Evolutionary conservation across 2,113 vertebrate genomes (phyloP), one percentile per base, ranked within the genome.

Genomic region (Arothron firmamentum): DNA sequence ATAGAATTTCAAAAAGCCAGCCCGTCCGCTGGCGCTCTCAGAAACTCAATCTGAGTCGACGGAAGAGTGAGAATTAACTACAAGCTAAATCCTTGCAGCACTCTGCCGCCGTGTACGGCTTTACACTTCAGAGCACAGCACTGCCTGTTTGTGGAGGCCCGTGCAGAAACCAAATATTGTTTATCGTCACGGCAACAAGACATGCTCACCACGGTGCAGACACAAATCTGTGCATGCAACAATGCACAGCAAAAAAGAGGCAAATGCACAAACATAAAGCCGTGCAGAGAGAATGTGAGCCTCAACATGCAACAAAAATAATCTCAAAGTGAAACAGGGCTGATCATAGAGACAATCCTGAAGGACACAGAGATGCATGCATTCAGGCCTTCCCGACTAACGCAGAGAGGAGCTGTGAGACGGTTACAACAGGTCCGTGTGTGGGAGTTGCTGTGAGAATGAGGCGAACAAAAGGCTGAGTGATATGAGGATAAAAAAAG

Each of bases 41-140:
- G 70, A 67, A 31, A 38, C 9, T 38, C 34, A 12, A 38, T 38
- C 11, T 38, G 34, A 38, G 34, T 38, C 34, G 12, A 38, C 8
- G 10, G 2, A 12, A 38, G 34, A 38, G 9, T 46, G 19, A 63
- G 70, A 62, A 55, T 52, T 10, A 49, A 49, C 47, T 49, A 64
- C 59, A 28, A 46, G 57, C 49, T 69, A 34, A 79, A 74, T 66
- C 67, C 58, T 78, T 15, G 31, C 10, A 6, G 1, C 11, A 15
- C 49, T 51, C 51, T 55, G 41, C 60, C 48, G 3, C 50, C 74
- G 62, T 62, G 55, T 14, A 67, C 59, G 73, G 60, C 61, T 68
- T 69, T 67, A 57, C 69, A 64, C 68, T 9, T 41, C 53, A 19
- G 49, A 21, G 56, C 67, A 21, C 69, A 18, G 48, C 54, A 19